Base-by-base conservation (phyloP, 1,140 invertebrate genomes). In the Drosophila trapezifrons region DNA sequence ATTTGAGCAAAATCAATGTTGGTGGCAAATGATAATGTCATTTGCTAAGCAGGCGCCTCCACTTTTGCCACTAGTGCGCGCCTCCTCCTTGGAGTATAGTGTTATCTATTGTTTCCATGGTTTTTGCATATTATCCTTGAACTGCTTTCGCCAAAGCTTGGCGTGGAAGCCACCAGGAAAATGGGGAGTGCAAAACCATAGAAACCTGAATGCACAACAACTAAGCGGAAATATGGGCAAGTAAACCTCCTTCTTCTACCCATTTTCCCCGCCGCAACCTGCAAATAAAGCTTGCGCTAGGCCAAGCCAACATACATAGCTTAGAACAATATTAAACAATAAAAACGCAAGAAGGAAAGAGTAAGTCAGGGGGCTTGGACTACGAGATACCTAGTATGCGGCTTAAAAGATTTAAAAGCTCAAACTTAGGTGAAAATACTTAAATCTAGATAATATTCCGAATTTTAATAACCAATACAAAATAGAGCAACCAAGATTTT, bases 241-340 rank as follows among this genome's bases (percentile, higher is more conserved):
- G 56, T 45, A 35, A 54, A 62, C 49, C 47, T 17, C 57, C 57
- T 18, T 22, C 27, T 20, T 18, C 17, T 27, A 18, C 15, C 27
- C n/a, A 27, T 37, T 25, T 37, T 18, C 15, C 15, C 10, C 17
- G 29, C 18, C 25, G 15, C 40, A 35, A 45, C 46, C 52, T 57
- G 13, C 25, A 62, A 75, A 75, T 51, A 75, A 64, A 65, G 69
- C 72, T 75, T 74, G 63, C 72, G 20, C 56, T 74, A 20, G 60
- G 46, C 43, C 73, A 66, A 52, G 63, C 73, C 55, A 69, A 35
- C 65, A 87, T 83, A 89, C 72, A 84, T 43, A 47, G 80, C 85
- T 89, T 84, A 89, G 74, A 89, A 89, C 84, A 89, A 89, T 89
- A 90, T 89, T 89, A 89, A 89, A 89, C 80, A 89, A 89, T 76